These are phyloP conservation scores for Decapterus maruadsi DNA, from an alignment of 2,797 vertebrate genomes.

Conservation along the genomic window DNA sequence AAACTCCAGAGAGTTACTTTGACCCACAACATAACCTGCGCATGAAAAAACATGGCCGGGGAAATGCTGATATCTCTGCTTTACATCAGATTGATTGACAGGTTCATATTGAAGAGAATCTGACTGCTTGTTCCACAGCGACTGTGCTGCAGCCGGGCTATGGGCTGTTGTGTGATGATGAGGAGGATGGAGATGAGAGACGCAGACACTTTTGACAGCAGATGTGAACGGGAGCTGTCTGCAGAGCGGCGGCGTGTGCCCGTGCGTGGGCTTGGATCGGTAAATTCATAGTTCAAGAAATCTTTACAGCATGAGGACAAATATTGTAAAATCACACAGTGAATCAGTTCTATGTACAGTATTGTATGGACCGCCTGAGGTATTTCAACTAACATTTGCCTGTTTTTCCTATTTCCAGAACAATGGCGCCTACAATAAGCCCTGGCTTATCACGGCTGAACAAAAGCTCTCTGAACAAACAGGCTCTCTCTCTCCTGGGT, in stretches of 20 bases:
- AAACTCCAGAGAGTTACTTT: constrained; percentile 23
- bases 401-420: constrained; percentile 50
- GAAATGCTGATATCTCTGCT: constrained; percentile 38
- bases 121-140: constrained; percentile 26
- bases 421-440: constrained; percentile 28
- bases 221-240: constrained; percentile 52
- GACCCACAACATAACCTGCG: constrained; percentile 32
- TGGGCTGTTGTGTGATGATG: constrained; percentile 52
- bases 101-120: constrained; percentile 25
- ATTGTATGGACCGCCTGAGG: background rate
- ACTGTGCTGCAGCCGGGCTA: constrained; percentile 15
- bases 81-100: constrained; percentile 57
- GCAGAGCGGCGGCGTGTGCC: constrained; percentile 45
- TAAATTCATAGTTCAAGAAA: constrained; percentile 45
- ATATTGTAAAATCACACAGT: background rate
- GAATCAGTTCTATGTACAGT: no score
- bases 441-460: constrained; percentile 35
- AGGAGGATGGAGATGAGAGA: constrained; percentile 50
- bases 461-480: constrained; percentile 45
- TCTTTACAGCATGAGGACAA: constrained; percentile 8
- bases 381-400: constrained; percentile 5
- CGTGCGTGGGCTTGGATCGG: constrained; percentile 60
- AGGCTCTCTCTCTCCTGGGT: constrained; percentile 20
- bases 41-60: constrained; percentile 27
- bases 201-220: constrained; percentile 35